Conservation (phyloP, 2,888 invertebrate species). For the Apomyelois bistriatella region DNA sequence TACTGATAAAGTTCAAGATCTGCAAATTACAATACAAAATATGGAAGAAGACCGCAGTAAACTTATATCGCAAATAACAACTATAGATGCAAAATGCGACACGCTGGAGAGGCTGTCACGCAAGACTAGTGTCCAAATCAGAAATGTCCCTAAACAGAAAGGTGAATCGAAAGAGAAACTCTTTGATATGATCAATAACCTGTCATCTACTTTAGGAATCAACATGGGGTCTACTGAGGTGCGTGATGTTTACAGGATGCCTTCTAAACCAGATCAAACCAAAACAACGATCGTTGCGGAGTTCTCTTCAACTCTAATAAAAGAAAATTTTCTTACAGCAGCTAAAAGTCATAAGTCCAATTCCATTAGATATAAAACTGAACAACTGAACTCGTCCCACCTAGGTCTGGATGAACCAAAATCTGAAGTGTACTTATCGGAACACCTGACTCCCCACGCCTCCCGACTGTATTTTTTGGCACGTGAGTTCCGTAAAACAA, state of each 20-base stretch:
- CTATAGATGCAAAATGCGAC: background rate
- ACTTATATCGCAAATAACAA: background rate
- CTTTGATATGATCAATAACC: slow-evolving; percentile 7
- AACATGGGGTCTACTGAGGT: background rate
- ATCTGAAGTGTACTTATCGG: background rate
- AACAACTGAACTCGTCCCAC: background rate
- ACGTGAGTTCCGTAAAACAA: slow-evolving; percentile 12
- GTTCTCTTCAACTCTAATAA: background rate
- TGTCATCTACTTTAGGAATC: slow-evolving; percentile 1
- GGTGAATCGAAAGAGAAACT: slow-evolving; percentile 9
- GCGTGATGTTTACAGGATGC: slow-evolving; percentile 12
- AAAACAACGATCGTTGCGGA: background rate
- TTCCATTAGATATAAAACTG: background rate
- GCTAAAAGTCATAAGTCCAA: background rate
- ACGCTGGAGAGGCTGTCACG: background rate
- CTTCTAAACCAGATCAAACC: too few relatives aligned
- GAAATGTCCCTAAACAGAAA: slow-evolving; percentile 14
- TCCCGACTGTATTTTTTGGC: slow-evolving; percentile 3
- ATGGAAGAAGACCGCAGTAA: slow-evolving; percentile 11
- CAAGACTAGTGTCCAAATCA: slow-evolving; percentile 11
- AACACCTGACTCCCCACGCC: background rate
- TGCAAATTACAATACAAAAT: background rate
- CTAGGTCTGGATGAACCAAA: background rate
- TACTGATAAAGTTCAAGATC: slow-evolving; percentile 2
- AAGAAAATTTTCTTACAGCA: background rate